Evolutionary conservation across 2,888 invertebrate species (phyloP), one percentile per base, ranked within the genome.

Genomic region (Pyrgus malvae): DNA sequence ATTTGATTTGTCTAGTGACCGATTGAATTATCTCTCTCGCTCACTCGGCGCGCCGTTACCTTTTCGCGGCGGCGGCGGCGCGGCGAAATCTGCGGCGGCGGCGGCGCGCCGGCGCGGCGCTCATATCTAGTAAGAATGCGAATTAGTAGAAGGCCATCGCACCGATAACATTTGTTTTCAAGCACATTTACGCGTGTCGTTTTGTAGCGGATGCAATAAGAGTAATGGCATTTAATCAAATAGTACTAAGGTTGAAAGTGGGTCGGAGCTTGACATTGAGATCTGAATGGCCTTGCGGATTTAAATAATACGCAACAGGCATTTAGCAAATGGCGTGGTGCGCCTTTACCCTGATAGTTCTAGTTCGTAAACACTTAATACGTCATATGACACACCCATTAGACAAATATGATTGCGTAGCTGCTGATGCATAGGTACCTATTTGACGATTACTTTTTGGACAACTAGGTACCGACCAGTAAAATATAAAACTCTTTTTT

Each of bases 381-480:
- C 87, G 87, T 86, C 86, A 86, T 59, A 31, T 27, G 86, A 88
- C 89, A 89, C 89, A 89, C 89, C 89, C 89, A 85, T 84, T 78
- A 73, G 76, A 78, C 84, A 72, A 84, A 86, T 86, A 85, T 78
- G 81, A 79, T 50, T 37, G 9, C 14, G 14, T 8, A 17, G 35
- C 35, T 35, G 5, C 3, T 9, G 29, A 9, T 31, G 12, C 12
- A 12, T 5, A 3, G 11, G 4, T 31, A 9, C n/a, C 9, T n/a
- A n/a, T 11, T n/a, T 3, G 6, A 29, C n/a, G n/a, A n/a, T n/a
- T n/a, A n/a, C n/a, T n/a, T n/a, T n/a, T n/a, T n/a, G n/a, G n/a
- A n/a, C n/a, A n/a, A n/a, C n/a, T n/a, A n/a, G n/a, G n/a, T n/a
- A n/a, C n/a, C n/a, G n/a, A n/a, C n/a, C n/a, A n/a, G n/a, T n/a